Conservation (phyloP, 2,797 vertebrate species). For the Lithobates pipiens region DNA sequence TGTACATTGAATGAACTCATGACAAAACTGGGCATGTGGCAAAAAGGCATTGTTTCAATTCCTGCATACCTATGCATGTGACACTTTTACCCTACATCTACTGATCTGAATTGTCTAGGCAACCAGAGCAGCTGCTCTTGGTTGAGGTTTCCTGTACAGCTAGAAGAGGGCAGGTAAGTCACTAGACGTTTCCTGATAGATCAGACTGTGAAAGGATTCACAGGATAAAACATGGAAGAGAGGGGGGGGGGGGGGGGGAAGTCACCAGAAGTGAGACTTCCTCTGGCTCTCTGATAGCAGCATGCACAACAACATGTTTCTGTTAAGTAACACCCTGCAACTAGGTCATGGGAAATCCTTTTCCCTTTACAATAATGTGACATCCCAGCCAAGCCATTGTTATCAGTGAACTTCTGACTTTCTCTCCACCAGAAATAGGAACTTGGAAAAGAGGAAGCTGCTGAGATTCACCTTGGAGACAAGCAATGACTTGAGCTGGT, state of each 20-base stretch:
- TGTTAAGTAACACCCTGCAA: conserved; percentile 68
- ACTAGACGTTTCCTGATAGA: not conserved
- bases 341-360: conserved; percentile 78
- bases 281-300: conserved; percentile 71
- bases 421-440: conserved; percentile 6
- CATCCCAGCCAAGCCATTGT: conserved; percentile 69
- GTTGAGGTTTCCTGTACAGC: not conserved
- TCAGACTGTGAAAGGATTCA: conserved; percentile 64
- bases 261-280: conserved; percentile 74
- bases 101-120: not conserved
- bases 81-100: not conserved
- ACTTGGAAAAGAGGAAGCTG: conserved; percentile 46
- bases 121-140: not conserved
- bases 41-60: not conserved
- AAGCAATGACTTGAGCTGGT: conserved; percentile 17
- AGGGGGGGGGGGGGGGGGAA: no score
- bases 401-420: conserved; percentile 29
- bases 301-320: conserved; percentile 64
- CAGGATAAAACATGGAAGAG: conserved; percentile 13
- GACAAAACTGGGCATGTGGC: not conserved
- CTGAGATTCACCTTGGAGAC: conserved; percentile 50
- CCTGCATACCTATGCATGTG: not conserved
- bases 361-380: conserved; percentile 64
- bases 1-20: not conserved
- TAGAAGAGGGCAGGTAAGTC: not conserved